Percentiles rank a stretch among this genome's conserved stretches.
Conservation (phyloP, 2,113 vertebrate species). For the Tupaia chinensis region DNA sequence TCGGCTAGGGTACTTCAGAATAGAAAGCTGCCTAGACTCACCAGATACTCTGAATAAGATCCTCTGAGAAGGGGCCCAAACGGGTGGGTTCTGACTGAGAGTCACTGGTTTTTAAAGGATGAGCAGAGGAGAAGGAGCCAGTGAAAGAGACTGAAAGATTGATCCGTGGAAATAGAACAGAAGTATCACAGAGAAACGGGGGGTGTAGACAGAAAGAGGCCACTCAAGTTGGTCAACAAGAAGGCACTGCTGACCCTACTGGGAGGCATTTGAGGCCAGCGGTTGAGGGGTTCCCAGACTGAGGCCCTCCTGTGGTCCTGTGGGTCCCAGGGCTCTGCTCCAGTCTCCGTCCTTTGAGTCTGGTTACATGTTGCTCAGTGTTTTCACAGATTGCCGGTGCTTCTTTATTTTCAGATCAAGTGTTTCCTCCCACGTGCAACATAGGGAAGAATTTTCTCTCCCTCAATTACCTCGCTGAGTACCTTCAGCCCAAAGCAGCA, state of each 20-base stretch:
- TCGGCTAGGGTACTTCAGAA: neutral
- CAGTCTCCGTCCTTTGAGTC: neutral
- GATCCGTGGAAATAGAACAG: neutral
- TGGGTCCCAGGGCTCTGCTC: neutral
- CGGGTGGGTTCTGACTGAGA: neutral
- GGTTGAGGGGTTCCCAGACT: neutral
- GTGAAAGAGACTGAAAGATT: neutral
- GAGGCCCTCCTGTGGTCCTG: neutral
- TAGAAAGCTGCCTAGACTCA: neutral
- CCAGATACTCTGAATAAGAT: neutral
- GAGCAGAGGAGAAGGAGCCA: neutral
- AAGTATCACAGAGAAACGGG: neutral
- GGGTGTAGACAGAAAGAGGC: neutral
- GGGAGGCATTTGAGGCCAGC: neutral
- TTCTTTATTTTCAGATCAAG: conserved; percentile 89
- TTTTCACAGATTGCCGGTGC: neutral
- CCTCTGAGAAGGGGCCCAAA: neutral
- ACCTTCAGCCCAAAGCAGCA: conserved; percentile 92
- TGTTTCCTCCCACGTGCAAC: conserved; percentile 93
- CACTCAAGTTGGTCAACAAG: neutral
- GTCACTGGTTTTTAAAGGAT: neutral
- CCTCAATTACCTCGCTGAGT: conserved; percentile 97
- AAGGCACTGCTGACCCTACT: neutral
- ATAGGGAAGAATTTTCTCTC: conserved; percentile 97
- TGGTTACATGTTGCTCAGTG: neutral